Conservation (phyloP, 1,140 invertebrate species). For the Stratiolaelaps scimitus region DNA sequence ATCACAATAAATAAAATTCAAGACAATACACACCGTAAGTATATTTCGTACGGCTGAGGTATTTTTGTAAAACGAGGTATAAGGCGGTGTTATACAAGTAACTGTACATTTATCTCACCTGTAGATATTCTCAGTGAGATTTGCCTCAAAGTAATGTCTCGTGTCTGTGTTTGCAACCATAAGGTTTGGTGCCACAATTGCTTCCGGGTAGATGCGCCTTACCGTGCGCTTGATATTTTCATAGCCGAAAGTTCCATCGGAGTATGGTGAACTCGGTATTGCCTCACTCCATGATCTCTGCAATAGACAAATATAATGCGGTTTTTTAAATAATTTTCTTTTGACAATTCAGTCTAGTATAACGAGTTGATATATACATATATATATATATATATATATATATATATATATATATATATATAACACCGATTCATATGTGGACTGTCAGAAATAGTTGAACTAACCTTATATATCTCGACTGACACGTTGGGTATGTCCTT, state of each 20-base stretch:
- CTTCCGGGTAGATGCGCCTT: conserved; percentile 43
- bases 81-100: too few species aligned
- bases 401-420: too few species aligned
- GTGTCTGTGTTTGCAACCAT: conserved; percentile 50
- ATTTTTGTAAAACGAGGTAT: too few species aligned
- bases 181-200: conserved; percentile 45
- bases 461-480: conserved; percentile 8
- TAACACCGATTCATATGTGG: too few species aligned
- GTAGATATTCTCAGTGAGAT: conserved; percentile 17
- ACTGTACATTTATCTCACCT: neutral
- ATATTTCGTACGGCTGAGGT: too few species aligned
- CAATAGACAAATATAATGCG: conserved; percentile 36
- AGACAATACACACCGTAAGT: too few species aligned
- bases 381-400: too few species aligned
- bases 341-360: too few species aligned
- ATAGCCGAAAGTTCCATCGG: conserved; percentile 43
- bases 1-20: too few species aligned
- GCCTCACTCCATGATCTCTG: conserved; percentile 39
- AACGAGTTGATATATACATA: too few species aligned
- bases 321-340: too few species aligned
- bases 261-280: conserved; percentile 44
- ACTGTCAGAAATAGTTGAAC: neutral
- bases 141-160: conserved; percentile 41
- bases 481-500: conserved; percentile 40
- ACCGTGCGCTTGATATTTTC: conserved; percentile 44